A percentile compares a stretch with the other conserved stretches of the same genome.
Conservation (phyloP, 2,888 invertebrate genomes). For the Caenorhabditis auriculariae region DNA sequence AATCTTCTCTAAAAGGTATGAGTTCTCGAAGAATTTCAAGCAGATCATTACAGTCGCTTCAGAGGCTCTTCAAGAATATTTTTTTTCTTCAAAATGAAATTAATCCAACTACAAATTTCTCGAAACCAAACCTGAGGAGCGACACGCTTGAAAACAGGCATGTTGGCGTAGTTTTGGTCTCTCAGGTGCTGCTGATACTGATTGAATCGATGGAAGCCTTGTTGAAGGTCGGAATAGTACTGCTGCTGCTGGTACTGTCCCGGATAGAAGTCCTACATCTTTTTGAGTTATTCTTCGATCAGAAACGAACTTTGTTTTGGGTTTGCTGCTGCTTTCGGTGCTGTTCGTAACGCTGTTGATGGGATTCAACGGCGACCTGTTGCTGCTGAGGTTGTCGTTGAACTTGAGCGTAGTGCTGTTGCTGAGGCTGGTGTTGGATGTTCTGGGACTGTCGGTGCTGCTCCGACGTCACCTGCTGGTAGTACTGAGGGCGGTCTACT, state of each 20-base stretch:
- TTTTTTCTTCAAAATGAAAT: too few relatives aligned
- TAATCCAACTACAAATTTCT: too few relatives aligned
- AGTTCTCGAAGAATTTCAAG: too few relatives aligned
- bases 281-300: too few relatives aligned
- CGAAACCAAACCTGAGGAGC: too few relatives aligned
- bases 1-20: too few relatives aligned
- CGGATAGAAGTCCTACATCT: too few relatives aligned
- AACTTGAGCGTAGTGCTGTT: conserved; percentile 31
- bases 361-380: conserved; percentile 9
- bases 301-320: conserved; percentile 6
- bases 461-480: too few relatives aligned
- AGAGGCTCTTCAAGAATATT: too few relatives aligned
- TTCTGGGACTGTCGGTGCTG: conserved; percentile 28
- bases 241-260: conserved; percentile 25
- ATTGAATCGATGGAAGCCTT: conserved; percentile 25
- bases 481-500: too few relatives aligned
- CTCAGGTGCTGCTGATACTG: conserved; percentile 30
- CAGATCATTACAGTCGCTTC: too few relatives aligned
- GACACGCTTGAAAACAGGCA: conserved; percentile 34
- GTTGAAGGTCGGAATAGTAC: background rate
- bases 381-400: conserved; percentile 26
- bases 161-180: conserved; percentile 24
- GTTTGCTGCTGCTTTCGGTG: conserved; percentile 24
- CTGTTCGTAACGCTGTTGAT: conserved; percentile 34
- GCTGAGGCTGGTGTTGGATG: conserved; percentile 18